Conservation (phyloP, 2,797 vertebrate genomes). For the Alcedo quadribrachys region DNA sequence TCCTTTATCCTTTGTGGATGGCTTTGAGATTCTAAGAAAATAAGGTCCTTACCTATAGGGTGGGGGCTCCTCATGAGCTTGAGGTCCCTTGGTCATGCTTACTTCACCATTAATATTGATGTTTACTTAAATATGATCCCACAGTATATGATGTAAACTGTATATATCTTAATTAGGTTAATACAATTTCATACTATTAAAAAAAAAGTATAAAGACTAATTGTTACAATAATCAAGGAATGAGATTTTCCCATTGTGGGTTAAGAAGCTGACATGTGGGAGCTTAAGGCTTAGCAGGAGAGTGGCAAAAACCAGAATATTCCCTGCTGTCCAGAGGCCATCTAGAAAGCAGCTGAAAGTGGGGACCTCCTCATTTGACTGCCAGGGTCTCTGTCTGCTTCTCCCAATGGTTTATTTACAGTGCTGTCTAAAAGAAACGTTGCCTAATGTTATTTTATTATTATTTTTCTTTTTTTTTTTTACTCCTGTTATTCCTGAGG, state of each 20-base stretch:
- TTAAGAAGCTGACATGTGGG: neutral
- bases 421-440: constrained; percentile 37
- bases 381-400: neutral
- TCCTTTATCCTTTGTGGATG: neutral
- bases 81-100: neutral
- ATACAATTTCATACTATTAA: neutral
- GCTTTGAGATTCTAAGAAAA: neutral
- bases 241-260: neutral
- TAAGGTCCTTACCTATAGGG: neutral
- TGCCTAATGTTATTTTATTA: neutral
- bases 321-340: neutral
- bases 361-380: neutral
- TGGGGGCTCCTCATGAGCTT: neutral
- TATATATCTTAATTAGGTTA: neutral
- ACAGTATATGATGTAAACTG: neutral
- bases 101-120: neutral
- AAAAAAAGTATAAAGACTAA: neutral
- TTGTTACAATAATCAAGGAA: neutral
- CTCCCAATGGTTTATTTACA: constrained; percentile 21
- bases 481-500: constrained; percentile 48
- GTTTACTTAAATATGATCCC: neutral
- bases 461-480: neutral
- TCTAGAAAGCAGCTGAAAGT: neutral
- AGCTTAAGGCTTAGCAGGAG: neutral
- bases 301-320: neutral